Conservation (phyloP, 2,797 vertebrate species). For the Dendrocincla fuliginosa region DNA sequence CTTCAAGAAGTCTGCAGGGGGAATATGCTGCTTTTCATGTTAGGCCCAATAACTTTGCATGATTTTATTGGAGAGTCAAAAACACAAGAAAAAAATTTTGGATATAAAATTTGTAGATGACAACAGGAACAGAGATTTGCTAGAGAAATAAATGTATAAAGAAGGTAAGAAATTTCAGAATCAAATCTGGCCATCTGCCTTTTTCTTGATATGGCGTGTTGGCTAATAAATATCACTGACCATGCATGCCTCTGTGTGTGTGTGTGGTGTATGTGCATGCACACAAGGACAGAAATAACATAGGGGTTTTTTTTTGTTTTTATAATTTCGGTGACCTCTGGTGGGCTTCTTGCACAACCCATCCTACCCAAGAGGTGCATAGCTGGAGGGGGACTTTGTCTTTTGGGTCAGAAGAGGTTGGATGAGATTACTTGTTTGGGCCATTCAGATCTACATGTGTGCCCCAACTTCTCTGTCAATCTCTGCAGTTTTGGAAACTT, state of each 20-base stretch:
- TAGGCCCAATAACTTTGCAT: neutral
- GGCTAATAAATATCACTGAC: neutral
- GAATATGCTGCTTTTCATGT: neutral
- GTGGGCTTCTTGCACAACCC: neutral
- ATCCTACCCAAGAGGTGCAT: rapidly evolving
- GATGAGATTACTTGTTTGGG: rapidly evolving
- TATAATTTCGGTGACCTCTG: neutral
- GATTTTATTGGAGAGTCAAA: neutral
- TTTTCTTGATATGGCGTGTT: neutral
- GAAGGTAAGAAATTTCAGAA: neutral
- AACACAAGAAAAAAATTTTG: neutral
- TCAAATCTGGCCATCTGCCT: neutral
- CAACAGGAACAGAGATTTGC: neutral
- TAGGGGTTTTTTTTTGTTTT: neutral
- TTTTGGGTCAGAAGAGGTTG: neutral
- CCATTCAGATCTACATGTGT: neutral
- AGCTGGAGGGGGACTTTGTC: neutral
- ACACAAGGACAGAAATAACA: neutral
- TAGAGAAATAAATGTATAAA: neutral
- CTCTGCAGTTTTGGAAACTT: neutral
- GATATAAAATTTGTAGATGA: neutral
- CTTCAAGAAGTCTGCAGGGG: neutral
- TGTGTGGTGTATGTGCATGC: rapidly evolving
- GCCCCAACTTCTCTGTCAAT: neutral
- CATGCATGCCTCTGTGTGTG: too few species aligned